phyloP scores from a whole-genome alignment of 2,113 vertebrate species.

The Nycticorax nycticorax region DNA sequence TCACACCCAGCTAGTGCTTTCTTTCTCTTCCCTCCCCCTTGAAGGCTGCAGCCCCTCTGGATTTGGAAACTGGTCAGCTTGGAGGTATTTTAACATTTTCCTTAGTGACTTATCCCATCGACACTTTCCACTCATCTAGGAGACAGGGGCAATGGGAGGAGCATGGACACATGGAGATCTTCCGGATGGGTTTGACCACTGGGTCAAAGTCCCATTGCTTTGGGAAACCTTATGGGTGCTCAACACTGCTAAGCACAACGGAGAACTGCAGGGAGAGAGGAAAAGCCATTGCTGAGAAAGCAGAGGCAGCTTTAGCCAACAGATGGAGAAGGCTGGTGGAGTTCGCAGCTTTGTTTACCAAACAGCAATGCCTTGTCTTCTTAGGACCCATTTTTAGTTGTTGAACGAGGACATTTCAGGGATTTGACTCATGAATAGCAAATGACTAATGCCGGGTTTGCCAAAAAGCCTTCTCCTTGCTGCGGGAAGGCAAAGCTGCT shows the following conservation, averaged over 20 bases:
- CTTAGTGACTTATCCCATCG: neutral
- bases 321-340: neutral
- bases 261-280: neutral
- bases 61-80: neutral
- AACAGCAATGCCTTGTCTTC: constrained; percentile 39
- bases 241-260: accelerated
- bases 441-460: neutral
- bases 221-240: neutral
- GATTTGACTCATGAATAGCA: constrained; percentile 57
- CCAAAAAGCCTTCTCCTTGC: constrained; percentile 52
- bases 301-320: neutral
- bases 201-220: neutral
- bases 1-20: neutral
- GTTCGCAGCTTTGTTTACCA: neutral
- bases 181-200: no score
- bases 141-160: neutral
- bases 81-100: neutral
- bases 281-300: neutral
- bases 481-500: constrained; percentile 20
- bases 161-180: neutral
- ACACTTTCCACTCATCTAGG: neutral
- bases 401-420: constrained; percentile 26
- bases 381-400: constrained; percentile 25
- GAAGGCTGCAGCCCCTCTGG: neutral
- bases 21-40: neutral